These are phyloP conservation scores for Bradypodion ventrale DNA, from an alignment of 2,797 vertebrate genomes.

Conservation along the genomic window DNA sequence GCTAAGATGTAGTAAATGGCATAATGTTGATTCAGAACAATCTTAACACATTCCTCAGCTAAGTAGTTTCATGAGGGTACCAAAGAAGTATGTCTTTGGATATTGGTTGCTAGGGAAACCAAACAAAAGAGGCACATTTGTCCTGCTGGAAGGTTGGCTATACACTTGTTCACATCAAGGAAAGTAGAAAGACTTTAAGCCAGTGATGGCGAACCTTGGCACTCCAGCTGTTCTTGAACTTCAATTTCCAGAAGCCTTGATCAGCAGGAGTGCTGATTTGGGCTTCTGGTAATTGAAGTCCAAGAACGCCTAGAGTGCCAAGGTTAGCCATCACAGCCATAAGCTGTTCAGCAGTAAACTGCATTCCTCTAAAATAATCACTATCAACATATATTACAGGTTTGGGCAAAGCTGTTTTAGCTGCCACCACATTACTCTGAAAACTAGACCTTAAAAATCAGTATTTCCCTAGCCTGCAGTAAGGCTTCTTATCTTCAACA, in stretches of 20 bases:
- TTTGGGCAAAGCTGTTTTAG: not conserved
- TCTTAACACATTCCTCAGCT: not conserved
- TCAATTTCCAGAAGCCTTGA: too few species aligned
- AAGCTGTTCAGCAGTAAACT: not conserved
- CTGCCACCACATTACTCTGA: not conserved
- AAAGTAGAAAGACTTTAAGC: not conserved
- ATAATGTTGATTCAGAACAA: not conserved
- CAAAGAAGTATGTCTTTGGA: not conserved
- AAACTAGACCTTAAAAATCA: not conserved
- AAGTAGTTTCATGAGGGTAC: not conserved
- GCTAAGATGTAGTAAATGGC: too few species aligned
- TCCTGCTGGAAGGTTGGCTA: not conserved
- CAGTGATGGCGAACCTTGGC: too few species aligned
- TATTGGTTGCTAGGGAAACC: not conserved
- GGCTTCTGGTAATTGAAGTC: too few species aligned
- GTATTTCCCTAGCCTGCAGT: not conserved
- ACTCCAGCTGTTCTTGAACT: too few species aligned
- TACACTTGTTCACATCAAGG: not conserved
- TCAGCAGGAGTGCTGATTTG: too few species aligned
- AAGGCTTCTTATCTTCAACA: too few species aligned
- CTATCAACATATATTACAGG: not conserved
- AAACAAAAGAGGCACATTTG: not conserved
- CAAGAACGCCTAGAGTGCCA: too few species aligned
- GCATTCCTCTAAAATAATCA: not conserved
- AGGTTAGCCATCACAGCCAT: too few species aligned